Conservation (phyloP, 1,140 invertebrate species). For the Papilio glaucus region DNA sequence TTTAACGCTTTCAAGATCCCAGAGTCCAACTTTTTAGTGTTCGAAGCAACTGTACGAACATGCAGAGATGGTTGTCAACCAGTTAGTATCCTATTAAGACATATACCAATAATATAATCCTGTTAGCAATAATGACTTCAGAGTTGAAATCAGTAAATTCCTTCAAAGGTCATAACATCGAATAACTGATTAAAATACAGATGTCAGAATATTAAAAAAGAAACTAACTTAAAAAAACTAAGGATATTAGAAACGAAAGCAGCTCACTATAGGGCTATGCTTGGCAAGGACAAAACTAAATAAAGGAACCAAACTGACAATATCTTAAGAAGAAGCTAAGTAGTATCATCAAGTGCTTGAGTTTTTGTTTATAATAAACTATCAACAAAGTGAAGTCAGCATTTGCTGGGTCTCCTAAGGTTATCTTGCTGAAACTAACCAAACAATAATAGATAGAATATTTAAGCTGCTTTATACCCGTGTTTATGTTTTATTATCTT, state of each 20-base stretch:
- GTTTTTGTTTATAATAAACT: background rate
- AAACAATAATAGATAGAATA: background rate
- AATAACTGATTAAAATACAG: background rate
- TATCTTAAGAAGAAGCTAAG: background rate
- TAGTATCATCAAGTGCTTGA: background rate
- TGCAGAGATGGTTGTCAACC: constrained; percentile 95
- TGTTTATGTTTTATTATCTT: constrained; percentile 15
- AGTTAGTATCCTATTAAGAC: constrained; percentile 70
- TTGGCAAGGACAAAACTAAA: no score
- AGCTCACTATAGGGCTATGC: background rate
- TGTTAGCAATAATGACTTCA: background rate
- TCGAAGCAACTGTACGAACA: constrained; percentile 95
- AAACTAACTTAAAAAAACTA: no score
- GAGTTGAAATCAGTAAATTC: background rate
- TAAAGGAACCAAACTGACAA: no score
- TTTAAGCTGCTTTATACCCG: background rate
- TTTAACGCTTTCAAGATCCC: constrained; percentile 98
- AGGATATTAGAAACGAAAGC: no score
- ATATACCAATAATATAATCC: background rate
- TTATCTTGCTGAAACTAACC: constrained; percentile 18
- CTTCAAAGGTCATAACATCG: background rate
- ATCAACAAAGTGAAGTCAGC: background rate
- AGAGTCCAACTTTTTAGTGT: constrained; percentile 96
- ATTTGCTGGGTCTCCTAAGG: background rate
- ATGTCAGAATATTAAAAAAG: no score